Conservation (phyloP, 2,888 invertebrate genomes). For the Melanargia galathea region DNA sequence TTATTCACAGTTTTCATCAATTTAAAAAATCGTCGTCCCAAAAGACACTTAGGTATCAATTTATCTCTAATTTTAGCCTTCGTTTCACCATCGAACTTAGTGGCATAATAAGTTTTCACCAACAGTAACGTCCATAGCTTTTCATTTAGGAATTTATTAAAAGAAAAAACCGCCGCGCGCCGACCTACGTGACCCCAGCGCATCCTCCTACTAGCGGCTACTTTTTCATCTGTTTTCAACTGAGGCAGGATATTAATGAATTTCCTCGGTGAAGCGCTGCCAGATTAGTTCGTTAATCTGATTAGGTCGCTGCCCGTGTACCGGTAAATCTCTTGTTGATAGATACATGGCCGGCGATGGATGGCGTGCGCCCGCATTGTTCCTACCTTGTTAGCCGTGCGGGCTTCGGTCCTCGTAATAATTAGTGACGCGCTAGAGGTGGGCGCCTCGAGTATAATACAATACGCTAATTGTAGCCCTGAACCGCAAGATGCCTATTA, state of each 20-base stretch:
- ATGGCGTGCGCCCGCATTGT: conserved; percentile 31
- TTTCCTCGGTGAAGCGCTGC: conserved; percentile 85
- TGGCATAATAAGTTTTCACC: conserved; percentile 12
- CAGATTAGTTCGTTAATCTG: conserved; percentile 86
- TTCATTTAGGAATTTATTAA: conserved; percentile 46
- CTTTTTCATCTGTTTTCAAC: conserved; percentile 62
- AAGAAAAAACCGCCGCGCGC: conserved; percentile 40
- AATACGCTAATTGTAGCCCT: conserved; percentile 39
- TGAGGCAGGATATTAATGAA: conserved; percentile 86
- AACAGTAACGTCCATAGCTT: conserved; percentile 30
- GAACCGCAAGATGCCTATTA: conserved; percentile 39
- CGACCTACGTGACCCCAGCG: conserved; percentile 38
- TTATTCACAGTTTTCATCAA: not conserved
- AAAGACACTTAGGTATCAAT: not conserved
- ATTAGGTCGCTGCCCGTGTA: conserved; percentile 76
- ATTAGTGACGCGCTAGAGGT: conserved; percentile 44
- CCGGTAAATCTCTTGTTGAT: conserved; percentile 52
- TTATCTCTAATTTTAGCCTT: not conserved
- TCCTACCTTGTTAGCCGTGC: conserved; percentile 40
- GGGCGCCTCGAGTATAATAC: conserved; percentile 40
- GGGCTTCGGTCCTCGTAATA: conserved; percentile 39
- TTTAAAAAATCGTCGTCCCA: not conserved
- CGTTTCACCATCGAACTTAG: not conserved
- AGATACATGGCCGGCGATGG: conserved; percentile 42
- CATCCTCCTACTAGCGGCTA: conserved; percentile 42